Evolutionary conservation across 1,140 invertebrate genomes (phyloP).

Genomic region (Aphidius gifuensis): DNA sequence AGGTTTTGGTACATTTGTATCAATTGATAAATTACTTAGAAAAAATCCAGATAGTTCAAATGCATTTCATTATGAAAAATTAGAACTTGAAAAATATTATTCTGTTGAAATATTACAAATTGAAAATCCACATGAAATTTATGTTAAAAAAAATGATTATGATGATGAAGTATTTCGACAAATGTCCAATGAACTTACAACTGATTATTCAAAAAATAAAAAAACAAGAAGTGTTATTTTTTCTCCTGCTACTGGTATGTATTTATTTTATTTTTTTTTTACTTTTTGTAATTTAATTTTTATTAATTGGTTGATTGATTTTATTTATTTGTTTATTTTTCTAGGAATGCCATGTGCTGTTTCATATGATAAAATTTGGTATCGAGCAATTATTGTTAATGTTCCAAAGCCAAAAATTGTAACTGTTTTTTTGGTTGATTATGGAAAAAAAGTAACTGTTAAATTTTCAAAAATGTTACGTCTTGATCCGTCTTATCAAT

Average conservation of each 20-base stretch:
- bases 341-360: constrained; percentile 55
- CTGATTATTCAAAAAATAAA: constrained; percentile 22
- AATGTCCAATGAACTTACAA: constrained; percentile 25
- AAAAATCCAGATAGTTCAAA: neutral
- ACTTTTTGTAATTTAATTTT: neutral
- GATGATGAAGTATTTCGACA: constrained; percentile 8
- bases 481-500: too few species aligned
- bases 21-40: neutral
- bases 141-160: constrained; percentile 15
- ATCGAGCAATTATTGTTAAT: constrained; percentile 46
- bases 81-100: neutral
- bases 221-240: constrained; percentile 21
- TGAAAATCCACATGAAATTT: constrained; percentile 17
- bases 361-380: constrained; percentile 48
- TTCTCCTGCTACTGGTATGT: constrained; percentile 25
- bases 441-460: constrained; percentile 45
- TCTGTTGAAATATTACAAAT: neutral
- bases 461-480: constrained; percentile 14
- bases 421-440: constrained; percentile 56
- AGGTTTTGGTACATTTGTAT: too few species aligned
- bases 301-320: too few species aligned
- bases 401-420: constrained; percentile 40
- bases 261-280: neutral
- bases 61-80: neutral
- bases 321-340: constrained; percentile 19